These are phyloP conservation scores for Ceratoteleas bidentatus DNA, from an alignment of 1,140 invertebrate species.

Conservation along the genomic window DNA sequence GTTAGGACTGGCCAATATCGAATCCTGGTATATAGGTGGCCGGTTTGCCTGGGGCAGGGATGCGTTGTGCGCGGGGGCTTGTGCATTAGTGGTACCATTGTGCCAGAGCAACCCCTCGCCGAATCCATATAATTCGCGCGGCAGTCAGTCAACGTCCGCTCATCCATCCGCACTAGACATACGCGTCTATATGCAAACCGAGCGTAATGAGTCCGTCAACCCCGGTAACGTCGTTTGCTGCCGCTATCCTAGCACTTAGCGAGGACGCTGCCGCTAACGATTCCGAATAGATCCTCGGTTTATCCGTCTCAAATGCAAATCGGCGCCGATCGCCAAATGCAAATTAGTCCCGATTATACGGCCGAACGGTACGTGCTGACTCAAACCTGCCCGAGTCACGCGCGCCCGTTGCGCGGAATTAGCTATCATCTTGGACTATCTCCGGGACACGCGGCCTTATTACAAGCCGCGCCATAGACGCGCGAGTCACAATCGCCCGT, in stretches of 20 bases:
- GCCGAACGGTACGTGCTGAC: conserved; percentile 27
- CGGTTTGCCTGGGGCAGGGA: conserved; percentile 72
- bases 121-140: conserved; percentile 79
- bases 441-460: conserved; percentile 32
- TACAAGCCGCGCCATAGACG: conserved; percentile 36
- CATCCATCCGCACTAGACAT: conserved; percentile 64
- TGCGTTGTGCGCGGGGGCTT: conserved; percentile 69
- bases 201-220: conserved; percentile 81
- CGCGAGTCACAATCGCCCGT: conserved; percentile 69
- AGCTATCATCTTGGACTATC: conserved; percentile 38
- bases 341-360: conserved; percentile 71
- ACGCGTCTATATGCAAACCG: conserved; percentile 79
- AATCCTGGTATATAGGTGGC: conserved; percentile 75
- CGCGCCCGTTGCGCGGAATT: conserved; percentile 20
- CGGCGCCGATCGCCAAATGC: conserved; percentile 61
- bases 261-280: conserved; percentile 70
- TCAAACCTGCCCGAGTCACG: conserved; percentile 35
- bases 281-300: conserved; percentile 75
- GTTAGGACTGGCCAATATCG: conserved; percentile 77
- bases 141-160: conserved; percentile 78
- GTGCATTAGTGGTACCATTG: conserved; percentile 81
- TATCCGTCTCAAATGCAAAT: conserved; percentile 77
- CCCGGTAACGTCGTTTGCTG: conserved; percentile 79
- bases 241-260: conserved; percentile 80
- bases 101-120: conserved; percentile 75